Percentiles rank a stretch among this genome's conserved stretches.
These are phyloP conservation scores for Teinopalpus imperialis DNA, from an alignment of 2,888 invertebrate genomes.

Conservation along the genomic window DNA sequence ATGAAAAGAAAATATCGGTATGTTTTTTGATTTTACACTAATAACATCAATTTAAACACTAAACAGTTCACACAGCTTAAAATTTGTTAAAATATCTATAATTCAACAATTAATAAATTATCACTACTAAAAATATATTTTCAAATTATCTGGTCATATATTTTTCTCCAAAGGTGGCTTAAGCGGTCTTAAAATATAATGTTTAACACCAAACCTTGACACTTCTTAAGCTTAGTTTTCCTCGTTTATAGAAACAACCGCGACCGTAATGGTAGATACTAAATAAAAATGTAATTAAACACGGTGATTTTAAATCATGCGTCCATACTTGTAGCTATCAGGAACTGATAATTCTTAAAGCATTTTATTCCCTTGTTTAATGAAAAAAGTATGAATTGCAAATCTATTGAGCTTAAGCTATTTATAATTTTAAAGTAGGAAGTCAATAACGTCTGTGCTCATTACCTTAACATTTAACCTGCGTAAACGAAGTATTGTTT, in stretches of 20 bases:
- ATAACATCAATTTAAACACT: no score
- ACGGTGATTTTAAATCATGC: conserved; percentile 7
- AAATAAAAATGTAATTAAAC: conserved; percentile 12
- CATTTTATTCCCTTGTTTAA: conserved; percentile 7
- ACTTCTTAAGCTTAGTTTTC: conserved; percentile 57
- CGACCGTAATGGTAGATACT: conserved; percentile 42
- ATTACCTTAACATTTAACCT: conserved; percentile 27
- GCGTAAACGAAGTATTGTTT: conserved; percentile 25
- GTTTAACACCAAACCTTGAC: conserved; percentile 45
- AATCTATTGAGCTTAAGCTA: conserved; percentile 2
- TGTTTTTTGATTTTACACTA: no score
- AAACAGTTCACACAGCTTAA: no score
- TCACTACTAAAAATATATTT: no score
- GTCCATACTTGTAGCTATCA: neutral
- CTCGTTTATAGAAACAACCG: conserved; percentile 57
- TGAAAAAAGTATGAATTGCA: conserved; percentile 12
- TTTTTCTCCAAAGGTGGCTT: no score
- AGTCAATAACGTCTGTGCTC: conserved; percentile 16
- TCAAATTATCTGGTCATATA: no score
- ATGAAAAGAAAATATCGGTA: no score
- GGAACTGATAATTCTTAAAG: conserved; percentile 13
- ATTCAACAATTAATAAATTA: no score
- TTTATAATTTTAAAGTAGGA: conserved; percentile 22
- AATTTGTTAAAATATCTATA: no score
- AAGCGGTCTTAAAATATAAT: conserved; percentile 5